phyloP scores from a whole-genome alignment of 2,113 vertebrate genomes.

The Tor tambroides region DNA sequence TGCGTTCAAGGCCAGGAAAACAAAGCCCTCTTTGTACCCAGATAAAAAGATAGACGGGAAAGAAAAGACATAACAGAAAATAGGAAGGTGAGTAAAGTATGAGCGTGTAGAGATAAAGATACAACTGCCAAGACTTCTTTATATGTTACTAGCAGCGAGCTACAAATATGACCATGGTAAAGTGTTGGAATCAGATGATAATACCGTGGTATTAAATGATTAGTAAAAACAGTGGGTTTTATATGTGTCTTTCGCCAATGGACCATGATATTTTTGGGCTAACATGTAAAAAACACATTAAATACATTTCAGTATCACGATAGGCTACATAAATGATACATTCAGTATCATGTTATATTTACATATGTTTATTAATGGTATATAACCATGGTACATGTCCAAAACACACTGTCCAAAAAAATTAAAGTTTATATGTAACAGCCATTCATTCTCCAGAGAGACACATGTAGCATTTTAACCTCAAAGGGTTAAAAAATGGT shows the following conservation, averaged over 20 bases:
- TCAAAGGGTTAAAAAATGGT: background rate
- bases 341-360: no score
- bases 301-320: no score
- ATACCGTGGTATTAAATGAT: background rate
- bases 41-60: conserved; percentile 51
- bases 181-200: background rate
- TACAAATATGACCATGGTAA: background rate
- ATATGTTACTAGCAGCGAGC: background rate
- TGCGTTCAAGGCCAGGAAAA: conserved; percentile 56
- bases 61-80: conserved; percentile 54
- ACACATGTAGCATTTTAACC: background rate
- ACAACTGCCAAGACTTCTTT: background rate
- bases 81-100: conserved; percentile 19
- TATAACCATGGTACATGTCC: no score
- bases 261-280: no score
- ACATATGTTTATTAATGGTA: no score
- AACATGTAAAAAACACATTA: background rate
- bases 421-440: background rate
- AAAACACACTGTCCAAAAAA: no score
- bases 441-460: background rate
- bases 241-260: background rate
- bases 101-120: background rate
- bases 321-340: no score
- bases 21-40: conserved; percentile 58
- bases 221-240: background rate